Evolutionary conservation across 2,888 invertebrate species (phyloP).

Genomic region (Gandaritis pyraliata): DNA sequence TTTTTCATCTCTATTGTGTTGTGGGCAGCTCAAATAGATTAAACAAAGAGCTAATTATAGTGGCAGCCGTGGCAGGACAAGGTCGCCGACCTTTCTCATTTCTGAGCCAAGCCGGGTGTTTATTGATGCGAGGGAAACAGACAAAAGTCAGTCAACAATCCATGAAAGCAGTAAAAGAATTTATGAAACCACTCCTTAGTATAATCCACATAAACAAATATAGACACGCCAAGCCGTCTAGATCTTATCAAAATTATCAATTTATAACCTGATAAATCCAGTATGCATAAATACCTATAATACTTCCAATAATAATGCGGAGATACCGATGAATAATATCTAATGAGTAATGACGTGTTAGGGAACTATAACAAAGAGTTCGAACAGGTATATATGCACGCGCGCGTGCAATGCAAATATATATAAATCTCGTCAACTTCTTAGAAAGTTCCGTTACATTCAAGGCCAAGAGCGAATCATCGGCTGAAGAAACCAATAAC

Average conservation of each 20-base stretch:
- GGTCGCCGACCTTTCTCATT: conserved; percentile 67
- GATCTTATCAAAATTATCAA: conserved; percentile 7
- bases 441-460: conserved; percentile 14
- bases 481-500: conserved; percentile 13
- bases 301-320: conserved; percentile 7
- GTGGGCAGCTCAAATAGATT: conserved; percentile 34
- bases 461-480: conserved; percentile 14
- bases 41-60: conserved; percentile 58
- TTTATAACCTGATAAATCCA: conserved; percentile 2
- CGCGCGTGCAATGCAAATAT: conserved; percentile 20
- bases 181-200: too few relatives aligned
- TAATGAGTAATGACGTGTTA: conserved; percentile 20
- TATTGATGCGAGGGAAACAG: conserved; percentile 16
- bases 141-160: conserved; percentile 15
- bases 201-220: neutral
- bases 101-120: conserved; percentile 23
- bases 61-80: conserved; percentile 56
- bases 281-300: conserved; percentile 12
- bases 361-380: conserved; percentile 29
- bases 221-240: conserved; percentile 12
- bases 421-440: conserved; percentile 12
- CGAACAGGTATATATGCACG: conserved; percentile 20
- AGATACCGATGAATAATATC: conserved; percentile 11
- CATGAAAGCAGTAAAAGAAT: conserved; percentile 3
- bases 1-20: conserved; percentile 31